A percentile compares a stretch with the other conserved stretches of the same genome.
phyloP scores from a whole-genome alignment of 2,888 invertebrate genomes.

The Cenopis cana region DNA sequence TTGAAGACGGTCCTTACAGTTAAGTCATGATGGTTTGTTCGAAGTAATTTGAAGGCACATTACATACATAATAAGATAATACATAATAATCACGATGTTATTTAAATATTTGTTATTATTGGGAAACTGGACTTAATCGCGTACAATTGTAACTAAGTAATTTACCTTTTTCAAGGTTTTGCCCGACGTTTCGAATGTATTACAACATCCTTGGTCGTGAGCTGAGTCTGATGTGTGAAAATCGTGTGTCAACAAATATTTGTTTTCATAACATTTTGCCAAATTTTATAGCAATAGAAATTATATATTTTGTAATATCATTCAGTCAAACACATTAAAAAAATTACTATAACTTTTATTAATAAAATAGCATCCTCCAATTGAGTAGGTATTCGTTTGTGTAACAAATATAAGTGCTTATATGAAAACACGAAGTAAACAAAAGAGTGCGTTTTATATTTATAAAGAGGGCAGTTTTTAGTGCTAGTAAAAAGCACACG shows the following conservation, averaged over 20 bases:
- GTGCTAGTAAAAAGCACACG: not conserved
- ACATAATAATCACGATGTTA: too few relatives aligned
- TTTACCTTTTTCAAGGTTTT: too few relatives aligned
- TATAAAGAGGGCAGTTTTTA: too few relatives aligned
- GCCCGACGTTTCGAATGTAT: too few relatives aligned
- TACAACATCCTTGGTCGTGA: too few relatives aligned
- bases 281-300: not conserved
- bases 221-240: too few relatives aligned
- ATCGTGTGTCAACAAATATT: too few relatives aligned
- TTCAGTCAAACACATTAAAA: not conserved
- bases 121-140: too few relatives aligned
- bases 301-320: not conserved
- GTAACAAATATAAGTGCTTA: not conserved
- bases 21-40: not conserved
- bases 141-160: too few relatives aligned
- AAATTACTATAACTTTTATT: not conserved
- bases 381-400: not conserved
- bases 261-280: too few relatives aligned
- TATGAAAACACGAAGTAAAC: not conserved
- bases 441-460: not conserved
- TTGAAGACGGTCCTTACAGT: not conserved
- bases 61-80: not conserved
- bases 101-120: too few relatives aligned
- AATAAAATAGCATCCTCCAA: not conserved
- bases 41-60: not conserved